Conservation (phyloP, 2,797 vertebrate species). For the Artibeus jamaicensis region DNA sequence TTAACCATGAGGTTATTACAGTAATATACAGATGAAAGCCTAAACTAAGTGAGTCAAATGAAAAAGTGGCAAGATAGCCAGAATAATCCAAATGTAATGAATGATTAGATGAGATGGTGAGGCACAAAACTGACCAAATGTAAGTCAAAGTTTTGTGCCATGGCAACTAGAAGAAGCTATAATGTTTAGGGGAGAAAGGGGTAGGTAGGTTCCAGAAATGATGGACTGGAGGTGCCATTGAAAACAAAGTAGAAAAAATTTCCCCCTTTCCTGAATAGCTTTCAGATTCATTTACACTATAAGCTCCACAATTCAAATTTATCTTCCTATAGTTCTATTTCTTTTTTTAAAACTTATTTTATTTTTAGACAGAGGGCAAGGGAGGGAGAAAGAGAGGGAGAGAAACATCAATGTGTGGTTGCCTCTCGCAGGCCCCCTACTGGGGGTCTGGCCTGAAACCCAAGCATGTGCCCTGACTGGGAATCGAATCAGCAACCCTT, state of each 20-base stretch:
- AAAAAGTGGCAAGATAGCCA: not conserved
- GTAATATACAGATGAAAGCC: conserved; percentile 3
- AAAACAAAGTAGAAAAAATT: conserved; percentile 22
- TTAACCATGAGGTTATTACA: not conserved
- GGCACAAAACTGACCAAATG: not conserved
- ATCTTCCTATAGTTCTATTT: conserved; percentile 6
- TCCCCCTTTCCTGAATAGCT: not conserved
- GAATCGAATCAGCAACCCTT: no score
- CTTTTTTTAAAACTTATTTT: not conserved
- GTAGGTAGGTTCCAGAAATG: conserved; percentile 28
- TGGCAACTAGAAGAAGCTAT: conserved; percentile 31
- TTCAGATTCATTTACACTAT: not conserved
- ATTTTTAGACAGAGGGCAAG: no score
- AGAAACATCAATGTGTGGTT: no score
- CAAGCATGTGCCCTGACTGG: no score
- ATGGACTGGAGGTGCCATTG: not conserved
- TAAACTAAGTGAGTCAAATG: conserved; percentile 12
- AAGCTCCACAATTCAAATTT: not conserved
- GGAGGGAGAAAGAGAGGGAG: no score
- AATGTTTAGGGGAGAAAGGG: not conserved
- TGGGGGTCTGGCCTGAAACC: no score
- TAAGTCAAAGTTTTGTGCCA: conserved; percentile 3
- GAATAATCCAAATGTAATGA: conserved; percentile 22
- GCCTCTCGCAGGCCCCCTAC: no score
- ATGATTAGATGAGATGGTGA: not conserved